Evolutionary conservation across 2,888 invertebrate genomes (phyloP).

Genomic region (Cacoxenus indagator): DNA sequence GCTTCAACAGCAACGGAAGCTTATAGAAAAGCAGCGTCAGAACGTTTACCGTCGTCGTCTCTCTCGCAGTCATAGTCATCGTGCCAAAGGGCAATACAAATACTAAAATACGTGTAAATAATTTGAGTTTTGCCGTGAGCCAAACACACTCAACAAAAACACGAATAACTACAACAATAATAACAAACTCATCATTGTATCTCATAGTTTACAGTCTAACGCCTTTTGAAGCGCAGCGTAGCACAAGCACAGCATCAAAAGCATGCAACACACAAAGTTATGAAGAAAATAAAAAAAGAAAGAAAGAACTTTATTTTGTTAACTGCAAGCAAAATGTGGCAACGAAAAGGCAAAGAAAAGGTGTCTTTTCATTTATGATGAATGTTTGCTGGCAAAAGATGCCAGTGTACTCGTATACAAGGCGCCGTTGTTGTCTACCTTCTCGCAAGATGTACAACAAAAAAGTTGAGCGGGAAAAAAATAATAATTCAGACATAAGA

Average conservation of each 20-base stretch:
- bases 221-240: conserved; percentile 40
- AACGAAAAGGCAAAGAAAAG: neutral
- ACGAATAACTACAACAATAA: neutral
- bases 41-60: too few species aligned
- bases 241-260: neutral
- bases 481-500: conserved; percentile 37
- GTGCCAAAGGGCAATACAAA: conserved; percentile 46
- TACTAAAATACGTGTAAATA: conserved; percentile 49
- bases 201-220: conserved; percentile 65
- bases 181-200: conserved; percentile 35
- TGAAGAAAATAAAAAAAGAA: neutral
- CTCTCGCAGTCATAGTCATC: conserved; percentile 16
- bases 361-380: conserved; percentile 51
- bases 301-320: too few species aligned
- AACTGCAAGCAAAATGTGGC: neutral
- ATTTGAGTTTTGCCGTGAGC: conserved; percentile 41
- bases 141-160: neutral
- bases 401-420: too few species aligned
- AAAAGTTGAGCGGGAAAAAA: conserved; percentile 24
- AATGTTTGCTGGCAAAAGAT: conserved; percentile 35
- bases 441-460: neutral
- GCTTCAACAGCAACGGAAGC: conserved; percentile 16
- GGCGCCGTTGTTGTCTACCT: neutral
- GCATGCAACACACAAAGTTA: neutral
- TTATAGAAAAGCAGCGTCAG: neutral